phyloP scores from a whole-genome alignment of 2,113 vertebrate species.

The Dromas ardeola region DNA sequence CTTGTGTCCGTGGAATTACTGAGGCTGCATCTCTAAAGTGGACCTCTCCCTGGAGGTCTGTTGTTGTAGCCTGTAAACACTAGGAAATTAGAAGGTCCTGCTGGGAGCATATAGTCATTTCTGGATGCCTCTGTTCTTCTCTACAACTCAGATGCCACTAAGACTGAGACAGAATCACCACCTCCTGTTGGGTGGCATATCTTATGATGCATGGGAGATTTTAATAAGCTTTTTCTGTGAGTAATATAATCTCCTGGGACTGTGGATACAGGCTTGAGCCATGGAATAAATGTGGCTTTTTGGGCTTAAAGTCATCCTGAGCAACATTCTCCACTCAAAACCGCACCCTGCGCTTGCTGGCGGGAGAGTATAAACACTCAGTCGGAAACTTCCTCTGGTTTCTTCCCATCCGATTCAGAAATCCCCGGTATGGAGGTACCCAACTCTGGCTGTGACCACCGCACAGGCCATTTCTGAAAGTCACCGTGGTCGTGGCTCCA shows the following conservation, averaged over 20 bases:
- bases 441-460: not conserved
- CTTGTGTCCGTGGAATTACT: not conserved
- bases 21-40: not conserved
- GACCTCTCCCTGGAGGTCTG: not conserved
- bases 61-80: not conserved
- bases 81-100: not conserved
- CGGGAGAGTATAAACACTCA: slow-evolving; percentile 29
- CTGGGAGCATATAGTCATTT: not conserved
- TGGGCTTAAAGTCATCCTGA: slow-evolving; percentile 39
- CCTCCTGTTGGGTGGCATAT: slow-evolving; percentile 48
- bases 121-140: not conserved
- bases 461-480: not conserved
- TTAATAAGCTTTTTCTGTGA: slow-evolving; percentile 64
- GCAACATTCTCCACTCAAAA: slow-evolving; percentile 60
- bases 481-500: not conserved
- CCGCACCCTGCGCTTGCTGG: slow-evolving; percentile 32
- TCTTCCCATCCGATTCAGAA: not conserved
- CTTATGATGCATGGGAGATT: slow-evolving; percentile 60
- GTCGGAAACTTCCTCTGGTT: slow-evolving; percentile 34
- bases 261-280: slow-evolving; percentile 47
- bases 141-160: not conserved
- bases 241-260: slow-evolving; percentile 52
- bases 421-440: not conserved
- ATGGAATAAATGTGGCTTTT: slow-evolving; percentile 63
- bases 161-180: not conserved